Evolutionary conservation across 2,797 vertebrate genomes (phyloP).

Genomic region (Bucorvus abyssinicus): DNA sequence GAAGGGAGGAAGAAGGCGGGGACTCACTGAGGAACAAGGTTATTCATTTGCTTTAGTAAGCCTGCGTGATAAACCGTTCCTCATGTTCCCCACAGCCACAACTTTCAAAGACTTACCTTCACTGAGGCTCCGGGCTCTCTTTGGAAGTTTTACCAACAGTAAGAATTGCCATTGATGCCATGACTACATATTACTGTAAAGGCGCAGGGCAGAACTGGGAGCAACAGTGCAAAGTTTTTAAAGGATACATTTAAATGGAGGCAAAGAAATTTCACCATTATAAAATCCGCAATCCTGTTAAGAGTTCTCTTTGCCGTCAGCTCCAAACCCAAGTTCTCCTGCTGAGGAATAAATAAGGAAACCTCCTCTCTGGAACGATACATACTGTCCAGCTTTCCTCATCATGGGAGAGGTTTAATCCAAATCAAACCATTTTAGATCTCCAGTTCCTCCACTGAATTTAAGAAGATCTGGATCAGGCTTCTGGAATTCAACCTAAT

Average conservation of each 20-base stretch:
- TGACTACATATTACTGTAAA: neutral
- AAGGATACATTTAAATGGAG: neutral
- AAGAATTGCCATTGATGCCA: neutral
- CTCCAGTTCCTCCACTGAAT: neutral
- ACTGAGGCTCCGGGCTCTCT: neutral
- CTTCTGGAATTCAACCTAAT: slow-evolving; percentile 4
- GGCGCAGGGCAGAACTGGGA: neutral
- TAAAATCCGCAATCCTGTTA: neutral
- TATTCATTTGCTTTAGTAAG: neutral
- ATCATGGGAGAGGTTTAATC: neutral
- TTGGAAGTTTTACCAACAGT: neutral
- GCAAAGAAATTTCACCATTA: neutral
- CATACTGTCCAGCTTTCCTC: neutral
- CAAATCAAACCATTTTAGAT: neutral
- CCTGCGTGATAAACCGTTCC: neutral
- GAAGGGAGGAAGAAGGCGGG: neutral
- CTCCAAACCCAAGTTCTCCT: neutral
- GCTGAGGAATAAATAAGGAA: neutral
- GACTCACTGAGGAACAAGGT: neutral
- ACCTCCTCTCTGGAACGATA: neutral
- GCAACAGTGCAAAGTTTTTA: neutral
- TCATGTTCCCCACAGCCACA: neutral
- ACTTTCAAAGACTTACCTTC: neutral
- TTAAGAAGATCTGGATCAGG: neutral
- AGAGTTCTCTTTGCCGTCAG: neutral